Conservation (phyloP, 2,888 invertebrate genomes). For the Fissipunctia ypsillon region DNA sequence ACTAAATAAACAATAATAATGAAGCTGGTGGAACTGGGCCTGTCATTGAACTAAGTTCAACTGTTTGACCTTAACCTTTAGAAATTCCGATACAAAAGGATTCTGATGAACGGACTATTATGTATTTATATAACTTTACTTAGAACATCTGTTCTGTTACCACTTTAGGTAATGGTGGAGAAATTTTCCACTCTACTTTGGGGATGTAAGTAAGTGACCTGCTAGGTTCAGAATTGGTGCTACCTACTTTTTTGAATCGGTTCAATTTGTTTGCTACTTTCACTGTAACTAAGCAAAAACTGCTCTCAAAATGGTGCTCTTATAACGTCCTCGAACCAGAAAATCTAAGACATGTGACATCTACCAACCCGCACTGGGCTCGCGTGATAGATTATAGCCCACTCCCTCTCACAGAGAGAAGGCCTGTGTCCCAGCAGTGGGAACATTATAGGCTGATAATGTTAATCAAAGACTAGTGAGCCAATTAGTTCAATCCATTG, state of each 20-base stretch:
- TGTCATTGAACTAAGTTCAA: slow-evolving; percentile 33
- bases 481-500: neutral
- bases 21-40: slow-evolving; percentile 11
- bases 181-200: slow-evolving; percentile 2
- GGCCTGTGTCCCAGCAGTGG: too few relatives aligned
- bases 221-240: neutral
- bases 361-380: too few relatives aligned
- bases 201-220: neutral
- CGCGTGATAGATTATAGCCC: too few relatives aligned
- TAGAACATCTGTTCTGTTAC: slow-evolving; percentile 41
- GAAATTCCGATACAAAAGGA: slow-evolving; percentile 33
- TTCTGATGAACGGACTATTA: slow-evolving; percentile 9
- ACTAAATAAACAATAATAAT: slow-evolving; percentile 29
- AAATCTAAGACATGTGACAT: too few relatives aligned
- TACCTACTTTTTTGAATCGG: neutral
- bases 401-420: too few relatives aligned
- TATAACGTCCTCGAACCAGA: too few relatives aligned
- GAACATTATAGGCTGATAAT: too few relatives aligned
- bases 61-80: slow-evolving; percentile 26
- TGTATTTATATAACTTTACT: slow-evolving; percentile 14
- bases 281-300: neutral
- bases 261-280: neutral
- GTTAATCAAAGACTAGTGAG: neutral
- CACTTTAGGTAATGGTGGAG: slow-evolving; percentile 29
- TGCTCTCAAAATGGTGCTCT: too few relatives aligned